A percentile compares a stretch with the other conserved stretches of the same genome.
Evolutionary conservation across 2,113 vertebrate species (phyloP).

Genomic region (Burhinus oedicnemus): DNA sequence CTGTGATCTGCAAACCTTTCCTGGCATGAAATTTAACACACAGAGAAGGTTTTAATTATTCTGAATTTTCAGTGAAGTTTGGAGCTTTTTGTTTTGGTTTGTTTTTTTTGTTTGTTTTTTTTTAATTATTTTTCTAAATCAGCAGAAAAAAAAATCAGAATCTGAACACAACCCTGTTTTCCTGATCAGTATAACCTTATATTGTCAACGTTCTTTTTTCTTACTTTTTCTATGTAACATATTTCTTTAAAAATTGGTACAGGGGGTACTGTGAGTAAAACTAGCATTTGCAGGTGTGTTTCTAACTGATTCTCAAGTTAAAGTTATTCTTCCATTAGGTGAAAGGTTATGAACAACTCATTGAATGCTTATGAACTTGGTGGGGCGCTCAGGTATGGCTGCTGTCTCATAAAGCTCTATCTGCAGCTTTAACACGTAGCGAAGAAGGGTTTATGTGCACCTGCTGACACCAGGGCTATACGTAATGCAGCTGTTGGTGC

Average conservation of each 20-base stretch:
- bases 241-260: background rate
- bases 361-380: background rate
- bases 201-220: background rate
- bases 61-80: background rate
- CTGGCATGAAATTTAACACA: background rate
- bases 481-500: background rate
- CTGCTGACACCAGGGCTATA: background rate
- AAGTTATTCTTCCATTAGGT: background rate
- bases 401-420: background rate
- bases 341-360: background rate
- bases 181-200: background rate
- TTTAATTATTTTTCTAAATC: background rate
- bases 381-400: background rate
- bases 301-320: background rate
- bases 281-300: background rate
- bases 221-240: accelerated
- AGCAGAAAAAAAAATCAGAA: background rate
- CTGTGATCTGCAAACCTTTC: background rate
- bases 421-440: background rate
- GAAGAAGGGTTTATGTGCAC: background rate
- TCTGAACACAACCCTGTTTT: background rate
- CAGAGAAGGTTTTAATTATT: background rate
- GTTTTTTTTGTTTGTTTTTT: too few relatives aligned
- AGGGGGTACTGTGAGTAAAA: background rate
- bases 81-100: background rate